A percentile compares a stretch with the other conserved stretches of the same genome.
Conservation (phyloP, 2,888 invertebrate genomes). For the Callosobruchus maculatus region DNA sequence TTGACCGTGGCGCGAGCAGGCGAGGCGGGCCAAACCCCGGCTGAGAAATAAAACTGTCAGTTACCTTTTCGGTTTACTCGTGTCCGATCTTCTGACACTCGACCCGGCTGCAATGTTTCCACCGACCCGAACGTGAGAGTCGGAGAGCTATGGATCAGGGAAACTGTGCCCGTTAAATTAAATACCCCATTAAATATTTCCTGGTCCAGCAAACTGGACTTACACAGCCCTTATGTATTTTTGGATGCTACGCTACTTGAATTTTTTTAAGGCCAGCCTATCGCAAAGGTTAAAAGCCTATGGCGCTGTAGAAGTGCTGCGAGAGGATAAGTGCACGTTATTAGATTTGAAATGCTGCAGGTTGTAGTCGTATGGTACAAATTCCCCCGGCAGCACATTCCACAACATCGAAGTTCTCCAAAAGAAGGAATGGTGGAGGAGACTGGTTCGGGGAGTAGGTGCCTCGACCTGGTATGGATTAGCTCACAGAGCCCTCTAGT, state of each 20-base stretch:
- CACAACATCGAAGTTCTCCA: too few species aligned
- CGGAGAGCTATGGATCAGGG: not conserved
- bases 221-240: conserved; percentile 78
- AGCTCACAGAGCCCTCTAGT: too few species aligned
- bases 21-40: not conserved
- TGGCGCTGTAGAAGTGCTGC: too few species aligned
- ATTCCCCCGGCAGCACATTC: too few species aligned
- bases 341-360: too few species aligned
- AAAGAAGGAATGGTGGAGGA: too few species aligned
- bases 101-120: not conserved
- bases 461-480: too few species aligned
- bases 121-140: not conserved
- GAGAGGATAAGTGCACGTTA: too few species aligned
- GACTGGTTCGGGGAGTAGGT: too few species aligned
- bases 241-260: conserved; percentile 95
- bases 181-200: not conserved
- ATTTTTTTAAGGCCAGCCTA: too few species aligned
- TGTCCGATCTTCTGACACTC: not conserved
- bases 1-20: not conserved
- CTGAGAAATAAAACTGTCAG: not conserved
- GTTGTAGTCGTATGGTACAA: too few species aligned
- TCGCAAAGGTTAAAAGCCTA: too few species aligned
- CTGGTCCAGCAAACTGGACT: conserved; percentile 81
- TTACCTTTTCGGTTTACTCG: not conserved
- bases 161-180: not conserved